Base-by-base conservation (phyloP, 2,113 vertebrate genomes). In the Ploceus nigricollis region DNA sequence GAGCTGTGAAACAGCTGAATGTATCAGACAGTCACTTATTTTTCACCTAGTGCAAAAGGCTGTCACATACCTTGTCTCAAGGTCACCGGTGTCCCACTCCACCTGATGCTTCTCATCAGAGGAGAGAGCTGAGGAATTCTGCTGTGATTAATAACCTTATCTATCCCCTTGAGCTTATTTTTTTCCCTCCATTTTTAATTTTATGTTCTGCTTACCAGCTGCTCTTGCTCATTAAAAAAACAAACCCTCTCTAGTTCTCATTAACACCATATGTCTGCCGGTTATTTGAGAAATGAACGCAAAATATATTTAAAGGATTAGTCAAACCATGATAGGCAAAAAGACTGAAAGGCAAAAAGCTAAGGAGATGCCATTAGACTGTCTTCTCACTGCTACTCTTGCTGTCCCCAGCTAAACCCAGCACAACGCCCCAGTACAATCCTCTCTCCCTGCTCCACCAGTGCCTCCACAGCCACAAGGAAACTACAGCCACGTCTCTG, bases 191-290 rank as follows among this genome's bases (percentile, higher is more conserved):
- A 47, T 95, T 96, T 94, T 95, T 91, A 95, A 97, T 96, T 82
- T 86, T 95, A 81, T 18, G 2, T 96, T 96, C 95, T 96, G 79
- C 85, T 96, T 94, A 86, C 89, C 96, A 97, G 93, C 91, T 97
- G 97, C 88, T 97, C 94, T 95, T 94, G 83, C 91, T 97, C 94
- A 93, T 95, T 94, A 95, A 89, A 96, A 93, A 95, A 95, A 84
- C 79, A 96, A 94, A 94, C 83, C 81, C 84, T 90, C 72, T 81
- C 95, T 86, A 66, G 51, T 61, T 90, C 93, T 88, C 90, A 95
- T 97, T 94, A 97, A 35, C 81, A 95, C 89, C 97, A 95, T 97
- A 98, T 97, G 97, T 96, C 95, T 97, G 87, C 86, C 92, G 93
- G 82, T 97, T 97, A 97, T 97, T 94, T 97, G 88, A 94, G 60